A percentile compares a stretch with the other conserved stretches of the same genome.
Evolutionary conservation across 1,140 invertebrate genomes (phyloP).

Genomic region (Drosophila serrata): DNA sequence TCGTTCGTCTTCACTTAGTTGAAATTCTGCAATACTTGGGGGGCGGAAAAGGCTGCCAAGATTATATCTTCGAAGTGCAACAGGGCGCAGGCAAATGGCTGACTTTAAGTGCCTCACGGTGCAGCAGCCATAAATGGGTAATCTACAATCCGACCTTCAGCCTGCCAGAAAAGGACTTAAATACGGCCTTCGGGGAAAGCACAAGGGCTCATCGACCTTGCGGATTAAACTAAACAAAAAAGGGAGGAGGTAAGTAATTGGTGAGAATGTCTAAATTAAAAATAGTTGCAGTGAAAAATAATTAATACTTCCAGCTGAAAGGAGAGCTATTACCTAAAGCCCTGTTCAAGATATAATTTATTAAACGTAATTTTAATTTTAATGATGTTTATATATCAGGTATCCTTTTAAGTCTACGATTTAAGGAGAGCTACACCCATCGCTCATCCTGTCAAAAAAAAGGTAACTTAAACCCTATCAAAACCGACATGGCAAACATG

Average conservation of each 20-base stretch:
- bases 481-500: conserved; percentile 3
- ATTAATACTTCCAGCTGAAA: background rate
- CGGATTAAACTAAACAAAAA: conserved; percentile 1
- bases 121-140: conserved; percentile 24
- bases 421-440: background rate
- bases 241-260: conserved; percentile 3
- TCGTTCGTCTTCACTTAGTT: background rate
- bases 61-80: conserved; percentile 22
- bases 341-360: background rate
- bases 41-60: background rate
- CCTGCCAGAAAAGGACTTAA: conserved; percentile 4
- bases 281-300: conserved; percentile 4
- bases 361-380: too few species aligned
- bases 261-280: background rate
- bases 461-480: conserved; percentile 3
- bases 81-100: conserved; percentile 10
- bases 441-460: background rate
- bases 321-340: too few species aligned
- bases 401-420: background rate
- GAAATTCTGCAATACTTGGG: conserved; percentile 1
- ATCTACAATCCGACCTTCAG: background rate
- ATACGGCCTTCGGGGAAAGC: background rate
- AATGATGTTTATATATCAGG: background rate
- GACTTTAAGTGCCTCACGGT: conserved; percentile 21
- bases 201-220: conserved; percentile 1